These are phyloP conservation scores for Oreochromis grahami DNA, from an alignment of 2,797 vertebrate species.

Conservation along the genomic window DNA sequence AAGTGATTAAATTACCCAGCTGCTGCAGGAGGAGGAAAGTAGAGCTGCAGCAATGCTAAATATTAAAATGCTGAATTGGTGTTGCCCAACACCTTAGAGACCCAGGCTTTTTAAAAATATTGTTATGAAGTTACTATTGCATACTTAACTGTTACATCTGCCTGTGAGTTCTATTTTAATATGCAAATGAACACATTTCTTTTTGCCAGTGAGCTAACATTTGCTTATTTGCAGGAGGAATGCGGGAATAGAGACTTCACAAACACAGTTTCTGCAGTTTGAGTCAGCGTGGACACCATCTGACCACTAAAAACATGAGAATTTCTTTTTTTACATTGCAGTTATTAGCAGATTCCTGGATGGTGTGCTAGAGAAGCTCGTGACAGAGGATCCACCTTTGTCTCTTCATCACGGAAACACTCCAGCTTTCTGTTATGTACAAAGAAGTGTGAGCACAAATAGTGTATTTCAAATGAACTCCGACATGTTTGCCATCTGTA, in stretches of 20 bases:
- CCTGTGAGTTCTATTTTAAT: neutral
- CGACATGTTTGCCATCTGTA: neutral
- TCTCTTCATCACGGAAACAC: neutral
- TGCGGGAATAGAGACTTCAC: rapidly evolving
- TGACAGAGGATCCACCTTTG: neutral
- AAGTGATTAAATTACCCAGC: neutral
- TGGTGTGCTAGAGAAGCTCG: neutral
- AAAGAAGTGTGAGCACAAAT: neutral
- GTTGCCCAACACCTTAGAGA: neutral
- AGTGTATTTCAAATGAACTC: neutral
- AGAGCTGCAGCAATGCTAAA: neutral
- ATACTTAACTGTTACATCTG: neutral
- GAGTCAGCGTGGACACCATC: neutral
- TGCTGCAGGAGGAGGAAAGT: neutral
- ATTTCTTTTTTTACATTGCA: neutral
- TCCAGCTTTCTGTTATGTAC: neutral
- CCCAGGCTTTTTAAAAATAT: neutral
- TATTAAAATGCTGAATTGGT: neutral
- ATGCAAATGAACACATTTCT: neutral
- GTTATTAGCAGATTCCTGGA: neutral
- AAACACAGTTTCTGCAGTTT: neutral
- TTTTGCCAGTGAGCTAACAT: neutral
- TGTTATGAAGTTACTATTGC: neutral
- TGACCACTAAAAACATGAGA: neutral
- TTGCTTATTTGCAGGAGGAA: neutral